These are phyloP conservation scores for Leptodactylus fuscus DNA, from an alignment of 2,113 vertebrate genomes.

Conservation along the genomic window DNA sequence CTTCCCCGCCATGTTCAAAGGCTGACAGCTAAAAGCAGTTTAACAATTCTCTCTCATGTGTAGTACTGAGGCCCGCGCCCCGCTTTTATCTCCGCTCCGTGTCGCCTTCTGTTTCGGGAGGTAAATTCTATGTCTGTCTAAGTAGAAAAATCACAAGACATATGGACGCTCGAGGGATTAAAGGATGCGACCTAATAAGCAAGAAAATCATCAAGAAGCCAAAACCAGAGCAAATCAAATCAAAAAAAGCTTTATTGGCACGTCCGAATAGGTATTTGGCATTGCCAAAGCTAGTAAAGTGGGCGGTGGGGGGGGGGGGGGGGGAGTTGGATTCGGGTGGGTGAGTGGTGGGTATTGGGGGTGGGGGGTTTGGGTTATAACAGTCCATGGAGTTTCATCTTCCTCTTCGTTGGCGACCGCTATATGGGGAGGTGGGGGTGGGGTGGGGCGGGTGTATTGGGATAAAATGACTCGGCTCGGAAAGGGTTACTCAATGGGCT, in stretches of 20 bases:
- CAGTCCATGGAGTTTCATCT: too few relatives aligned
- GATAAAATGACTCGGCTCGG: not conserved
- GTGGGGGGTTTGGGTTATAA: too few relatives aligned
- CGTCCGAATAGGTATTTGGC: too few relatives aligned
- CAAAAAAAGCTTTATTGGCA: too few relatives aligned
- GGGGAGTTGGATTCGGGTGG: too few relatives aligned
- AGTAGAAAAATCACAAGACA: not conserved
- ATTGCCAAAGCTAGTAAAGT: too few relatives aligned
- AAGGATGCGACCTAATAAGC: not conserved
- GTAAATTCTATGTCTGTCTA: not conserved
- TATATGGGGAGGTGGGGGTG: too few relatives aligned
- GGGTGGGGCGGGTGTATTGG: too few relatives aligned
- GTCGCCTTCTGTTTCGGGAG: not conserved
- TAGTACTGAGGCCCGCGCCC: not conserved
- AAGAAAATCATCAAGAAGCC: not conserved
- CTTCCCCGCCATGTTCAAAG: not conserved
- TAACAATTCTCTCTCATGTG: constrained; percentile 19
- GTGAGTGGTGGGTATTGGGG: too few relatives aligned
- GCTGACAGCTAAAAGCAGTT: constrained; percentile 8
- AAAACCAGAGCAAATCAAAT: too few relatives aligned
- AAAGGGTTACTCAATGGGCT: not conserved
- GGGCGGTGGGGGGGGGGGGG: too few relatives aligned
- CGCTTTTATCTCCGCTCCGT: not conserved
- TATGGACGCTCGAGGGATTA: not conserved
- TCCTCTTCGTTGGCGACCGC: too few relatives aligned